A percentile compares a stretch with the other conserved stretches of the same genome.
Evolutionary conservation across 2,113 vertebrate genomes (phyloP).

Genomic region (Australoheros scitulus): DNA sequence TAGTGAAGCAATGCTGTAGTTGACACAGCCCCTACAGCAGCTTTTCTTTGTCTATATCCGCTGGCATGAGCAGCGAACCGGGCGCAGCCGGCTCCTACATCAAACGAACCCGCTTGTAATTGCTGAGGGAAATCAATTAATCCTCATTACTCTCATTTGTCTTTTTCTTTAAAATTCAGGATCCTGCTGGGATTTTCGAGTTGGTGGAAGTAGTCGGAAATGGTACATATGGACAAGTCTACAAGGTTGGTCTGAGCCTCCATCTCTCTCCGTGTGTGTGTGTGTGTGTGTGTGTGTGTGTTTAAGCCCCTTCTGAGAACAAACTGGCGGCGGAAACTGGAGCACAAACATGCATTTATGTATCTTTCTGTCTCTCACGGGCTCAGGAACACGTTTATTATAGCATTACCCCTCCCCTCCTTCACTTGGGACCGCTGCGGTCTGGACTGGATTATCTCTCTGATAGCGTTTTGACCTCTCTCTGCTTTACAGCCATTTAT

Average conservation of each 20-base stretch:
- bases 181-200: conserved; percentile 90
- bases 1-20: not conserved
- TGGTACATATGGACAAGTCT: conserved; percentile 91
- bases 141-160: not conserved
- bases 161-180: conserved; percentile 68
- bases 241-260: conserved; percentile 85
- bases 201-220: conserved; percentile 91
- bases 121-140: conserved; percentile 3
- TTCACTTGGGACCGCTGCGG: conserved; percentile 12
- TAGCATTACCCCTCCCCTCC: conserved; percentile 6
- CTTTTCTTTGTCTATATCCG: conserved; percentile 75
- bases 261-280: conserved; percentile 71
- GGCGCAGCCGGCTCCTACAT: conserved; percentile 56
- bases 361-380: conserved; percentile 17
- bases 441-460: conserved; percentile 58
- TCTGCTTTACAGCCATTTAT: conserved; percentile 26
- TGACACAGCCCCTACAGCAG: conserved; percentile 40
- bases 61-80: conserved; percentile 55
- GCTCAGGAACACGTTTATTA: conserved; percentile 33
- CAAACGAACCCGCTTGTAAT: conserved; percentile 40
- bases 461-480: conserved; percentile 25
- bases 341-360: conserved; percentile 56
- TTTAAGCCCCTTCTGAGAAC: conserved; percentile 15
- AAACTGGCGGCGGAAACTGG: conserved; percentile 57
- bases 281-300: conserved; percentile 74